phyloP scores from a whole-genome alignment of 1,140 invertebrate species.

The Trichonephila inaurata region DNA sequence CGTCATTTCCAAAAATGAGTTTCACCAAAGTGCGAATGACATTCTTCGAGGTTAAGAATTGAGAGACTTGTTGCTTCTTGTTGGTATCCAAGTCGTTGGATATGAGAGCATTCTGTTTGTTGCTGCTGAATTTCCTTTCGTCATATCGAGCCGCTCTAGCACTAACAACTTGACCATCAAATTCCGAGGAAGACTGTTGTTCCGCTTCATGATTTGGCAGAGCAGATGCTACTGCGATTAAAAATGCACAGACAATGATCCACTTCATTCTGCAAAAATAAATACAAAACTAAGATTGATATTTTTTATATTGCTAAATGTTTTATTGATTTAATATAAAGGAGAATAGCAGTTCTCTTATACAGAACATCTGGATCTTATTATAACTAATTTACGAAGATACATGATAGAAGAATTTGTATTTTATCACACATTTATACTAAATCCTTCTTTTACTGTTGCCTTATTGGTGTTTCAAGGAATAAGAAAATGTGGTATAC shows the following conservation, averaged over 20 bases:
- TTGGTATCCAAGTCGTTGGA: conserved; percentile 67
- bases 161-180: not conserved
- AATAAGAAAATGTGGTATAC: too few species aligned
- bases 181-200: not conserved
- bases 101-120: conserved; percentile 50
- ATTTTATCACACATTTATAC: too few species aligned
- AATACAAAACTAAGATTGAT: not conserved
- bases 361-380: too few species aligned
- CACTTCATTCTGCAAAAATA: conserved; percentile 68
- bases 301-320: not conserved
- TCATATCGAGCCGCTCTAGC: conserved; percentile 68
- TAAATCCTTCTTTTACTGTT: too few species aligned
- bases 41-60: conserved; percentile 79
- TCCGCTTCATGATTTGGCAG: conserved; percentile 56
- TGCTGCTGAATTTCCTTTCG: conserved; percentile 73
- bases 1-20: conserved; percentile 78
- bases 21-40: conserved; percentile 78
- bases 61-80: conserved; percentile 78
- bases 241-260: not conserved
- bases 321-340: too few species aligned
- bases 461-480: too few species aligned
- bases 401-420: too few species aligned
- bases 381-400: too few species aligned
- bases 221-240: conserved; percentile 34
- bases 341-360: too few species aligned